phyloP scores from a whole-genome alignment of 2,888 invertebrate genomes.

The Craniophora ligustri region DNA sequence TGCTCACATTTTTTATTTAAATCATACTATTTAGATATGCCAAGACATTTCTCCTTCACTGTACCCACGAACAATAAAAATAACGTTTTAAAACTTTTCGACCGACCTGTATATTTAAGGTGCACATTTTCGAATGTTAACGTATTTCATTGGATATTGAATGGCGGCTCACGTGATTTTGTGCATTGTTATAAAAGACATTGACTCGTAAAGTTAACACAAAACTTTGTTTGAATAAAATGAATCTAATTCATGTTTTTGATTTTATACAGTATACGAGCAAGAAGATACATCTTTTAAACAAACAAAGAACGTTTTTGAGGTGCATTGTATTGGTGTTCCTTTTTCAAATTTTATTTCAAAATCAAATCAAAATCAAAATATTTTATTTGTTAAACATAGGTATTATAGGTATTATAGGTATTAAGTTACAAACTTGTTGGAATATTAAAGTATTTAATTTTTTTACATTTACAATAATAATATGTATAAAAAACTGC shows the following conservation, averaged over 20 bases:
- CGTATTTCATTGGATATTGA: conserved; percentile 45
- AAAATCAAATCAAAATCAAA: too few relatives aligned
- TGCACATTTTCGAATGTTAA: conserved; percentile 34
- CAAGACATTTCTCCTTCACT: conserved; percentile 75
- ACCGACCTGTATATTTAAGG: conserved; percentile 43
- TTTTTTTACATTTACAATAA: too few relatives aligned
- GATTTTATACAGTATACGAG: conserved; percentile 6
- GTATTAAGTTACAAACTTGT: too few relatives aligned
- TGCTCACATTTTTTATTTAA: conserved; percentile 87
- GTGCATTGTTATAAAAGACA: conserved; percentile 46
- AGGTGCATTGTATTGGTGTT: neutral
- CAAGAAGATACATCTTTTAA: too few relatives aligned
- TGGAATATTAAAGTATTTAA: too few relatives aligned
- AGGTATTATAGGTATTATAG: too few relatives aligned
- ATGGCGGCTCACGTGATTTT: conserved; percentile 42
- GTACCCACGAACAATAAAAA: conserved; percentile 63
- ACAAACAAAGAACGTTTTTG: neutral
- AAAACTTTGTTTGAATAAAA: conserved; percentile 43
- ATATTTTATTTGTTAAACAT: too few relatives aligned
- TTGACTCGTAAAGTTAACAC: conserved; percentile 46
- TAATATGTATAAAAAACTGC: too few relatives aligned
- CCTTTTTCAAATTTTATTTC: neutral
- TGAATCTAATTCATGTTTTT: conserved; percentile 27
- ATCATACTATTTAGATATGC: conserved; percentile 86
- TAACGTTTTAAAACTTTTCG: conserved; percentile 67